Evolutionary conservation across 2,888 invertebrate genomes (phyloP).

Genomic region (Osmoderma eremita): DNA sequence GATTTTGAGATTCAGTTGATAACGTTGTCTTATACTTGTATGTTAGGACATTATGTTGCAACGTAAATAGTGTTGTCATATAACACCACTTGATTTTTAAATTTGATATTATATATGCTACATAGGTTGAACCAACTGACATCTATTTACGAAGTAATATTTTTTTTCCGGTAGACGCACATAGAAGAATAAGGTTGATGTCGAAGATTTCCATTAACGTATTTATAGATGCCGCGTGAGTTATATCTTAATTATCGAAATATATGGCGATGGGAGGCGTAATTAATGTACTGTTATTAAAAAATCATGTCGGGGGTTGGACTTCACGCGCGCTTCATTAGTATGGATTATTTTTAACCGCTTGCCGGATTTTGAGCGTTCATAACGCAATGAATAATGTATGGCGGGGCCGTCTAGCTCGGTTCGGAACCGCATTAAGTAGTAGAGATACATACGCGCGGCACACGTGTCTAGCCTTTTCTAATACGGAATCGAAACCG

Average conservation of each 20-base stretch:
- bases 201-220: slow-evolving; percentile 26
- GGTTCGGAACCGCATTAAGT: slow-evolving; percentile 35
- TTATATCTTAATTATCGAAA: slow-evolving; percentile 46
- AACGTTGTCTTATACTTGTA: too few species aligned
- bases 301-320: slow-evolving; percentile 44
- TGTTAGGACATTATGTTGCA: too few species aligned
- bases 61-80: too few species aligned
- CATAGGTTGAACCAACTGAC: too few species aligned
- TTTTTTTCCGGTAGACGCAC: too few species aligned
- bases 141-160: too few species aligned
- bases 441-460: slow-evolving; percentile 23
- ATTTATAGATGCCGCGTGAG: slow-evolving; percentile 42
- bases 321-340: slow-evolving; percentile 43
- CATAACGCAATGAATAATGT: slow-evolving; percentile 55
- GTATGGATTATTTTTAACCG: slow-evolving; percentile 48
- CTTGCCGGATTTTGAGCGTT: slow-evolving; percentile 53
- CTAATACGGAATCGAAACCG: slow-evolving; percentile 31
- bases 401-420: slow-evolving; percentile 42
- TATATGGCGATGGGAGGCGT: slow-evolving; percentile 41
- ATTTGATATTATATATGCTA: too few species aligned
- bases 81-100: too few species aligned
- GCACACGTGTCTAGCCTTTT: slow-evolving; percentile 38
- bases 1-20: too few species aligned
- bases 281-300: slow-evolving; percentile 44
- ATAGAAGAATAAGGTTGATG: too few species aligned